Evolutionary conservation across 2,797 vertebrate species (phyloP).

Genomic region (Syngnathus acus): DNA sequence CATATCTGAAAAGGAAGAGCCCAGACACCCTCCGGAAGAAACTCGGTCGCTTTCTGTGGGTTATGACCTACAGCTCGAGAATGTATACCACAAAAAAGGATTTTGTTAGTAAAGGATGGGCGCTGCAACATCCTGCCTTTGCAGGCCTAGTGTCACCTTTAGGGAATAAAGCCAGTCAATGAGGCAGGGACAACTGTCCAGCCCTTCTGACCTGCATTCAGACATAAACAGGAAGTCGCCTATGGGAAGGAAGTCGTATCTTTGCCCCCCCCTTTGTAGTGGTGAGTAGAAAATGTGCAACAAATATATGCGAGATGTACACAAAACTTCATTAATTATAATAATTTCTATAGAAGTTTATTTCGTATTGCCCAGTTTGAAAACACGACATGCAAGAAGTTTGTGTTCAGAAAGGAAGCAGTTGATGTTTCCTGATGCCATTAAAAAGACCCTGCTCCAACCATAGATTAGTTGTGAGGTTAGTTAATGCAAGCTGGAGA

Average conservation of each 20-base stretch:
- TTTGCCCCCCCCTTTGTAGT: conserved; percentile 34
- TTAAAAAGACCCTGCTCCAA: conserved; percentile 15
- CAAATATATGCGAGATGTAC: conserved; percentile 15
- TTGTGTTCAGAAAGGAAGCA: conserved; percentile 21
- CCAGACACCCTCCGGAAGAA: too few species aligned
- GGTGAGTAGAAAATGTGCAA: conserved; percentile 20
- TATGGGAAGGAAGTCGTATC: conserved; percentile 66
- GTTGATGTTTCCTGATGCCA: conserved; percentile 32
- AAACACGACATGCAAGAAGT: conserved; percentile 5
- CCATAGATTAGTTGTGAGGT: too few species aligned
- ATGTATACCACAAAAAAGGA: neutral
- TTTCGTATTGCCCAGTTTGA: conserved; percentile 3
- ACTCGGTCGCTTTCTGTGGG: too few species aligned
- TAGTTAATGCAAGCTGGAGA: too few species aligned
- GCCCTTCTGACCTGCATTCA: conserved; percentile 56
- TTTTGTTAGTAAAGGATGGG: conserved; percentile 2
- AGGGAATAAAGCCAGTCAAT: conserved; percentile 22
- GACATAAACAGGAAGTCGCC: conserved; percentile 70
- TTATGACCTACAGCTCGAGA: too few species aligned
- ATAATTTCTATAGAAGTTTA: conserved; percentile 10
- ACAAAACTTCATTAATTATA: neutral
- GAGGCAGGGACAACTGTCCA: conserved; percentile 38
- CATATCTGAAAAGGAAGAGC: too few species aligned
- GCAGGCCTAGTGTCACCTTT: conserved; percentile 32
- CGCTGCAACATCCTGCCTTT: conserved; percentile 24